Percentiles rank a stretch among this genome's conserved stretches.
phyloP scores from a whole-genome alignment of 2,888 invertebrate species.

The Physocephala rufipes region DNA sequence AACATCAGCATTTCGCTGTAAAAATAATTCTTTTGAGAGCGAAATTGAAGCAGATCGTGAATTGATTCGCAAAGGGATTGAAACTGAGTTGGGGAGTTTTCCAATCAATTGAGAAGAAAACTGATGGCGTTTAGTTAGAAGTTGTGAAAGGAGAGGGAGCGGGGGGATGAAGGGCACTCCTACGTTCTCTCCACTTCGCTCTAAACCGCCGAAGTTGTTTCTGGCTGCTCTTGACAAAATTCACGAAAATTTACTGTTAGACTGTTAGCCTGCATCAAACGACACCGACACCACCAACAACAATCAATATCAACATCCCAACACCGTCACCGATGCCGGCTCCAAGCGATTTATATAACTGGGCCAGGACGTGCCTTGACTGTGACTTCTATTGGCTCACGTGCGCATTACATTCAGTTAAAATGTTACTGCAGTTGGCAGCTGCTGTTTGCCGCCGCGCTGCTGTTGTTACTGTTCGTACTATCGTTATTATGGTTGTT shows the following conservation, averaged over 20 bases:
- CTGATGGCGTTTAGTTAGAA: not conserved
- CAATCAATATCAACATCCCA: no score
- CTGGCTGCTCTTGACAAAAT: no score
- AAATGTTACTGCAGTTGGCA: no score
- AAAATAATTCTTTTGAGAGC: constrained; percentile 27
- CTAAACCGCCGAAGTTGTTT: no score
- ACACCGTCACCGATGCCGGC: not conserved
- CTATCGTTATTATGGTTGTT: not conserved
- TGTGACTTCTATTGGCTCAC: constrained; percentile 19
- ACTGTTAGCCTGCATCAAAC: no score
- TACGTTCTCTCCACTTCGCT: no score
- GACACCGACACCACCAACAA: no score
- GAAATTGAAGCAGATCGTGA: not conserved
- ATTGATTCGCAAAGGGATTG: no score
- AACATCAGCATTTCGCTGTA: constrained; percentile 44
- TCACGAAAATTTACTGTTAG: not conserved
- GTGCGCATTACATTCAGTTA: no score
- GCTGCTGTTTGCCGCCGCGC: not conserved
- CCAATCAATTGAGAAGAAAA: not conserved
- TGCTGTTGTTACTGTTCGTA: not conserved
- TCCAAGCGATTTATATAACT: not conserved
- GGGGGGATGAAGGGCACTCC: no score
- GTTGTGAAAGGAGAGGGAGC: not conserved
- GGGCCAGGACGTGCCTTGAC: constrained; percentile 30
- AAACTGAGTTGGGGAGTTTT: no score